These are phyloP conservation scores for Mus spretus DNA, from an alignment of 2,797 vertebrate species.

Conservation along the genomic window DNA sequence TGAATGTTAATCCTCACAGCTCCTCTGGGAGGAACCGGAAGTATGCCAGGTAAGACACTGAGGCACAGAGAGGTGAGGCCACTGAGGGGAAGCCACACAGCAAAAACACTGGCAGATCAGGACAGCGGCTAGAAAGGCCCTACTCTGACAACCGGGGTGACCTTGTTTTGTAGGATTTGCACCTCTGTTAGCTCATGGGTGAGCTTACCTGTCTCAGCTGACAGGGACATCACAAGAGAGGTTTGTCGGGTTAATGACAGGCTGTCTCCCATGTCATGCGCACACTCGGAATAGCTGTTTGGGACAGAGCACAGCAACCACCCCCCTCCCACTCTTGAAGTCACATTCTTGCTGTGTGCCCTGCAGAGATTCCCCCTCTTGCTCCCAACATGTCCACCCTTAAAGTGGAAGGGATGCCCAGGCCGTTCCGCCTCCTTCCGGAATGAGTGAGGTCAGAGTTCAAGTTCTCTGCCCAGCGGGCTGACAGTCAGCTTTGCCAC, in stretches of 20 bases:
- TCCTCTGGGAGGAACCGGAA: not conserved
- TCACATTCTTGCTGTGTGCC: not conserved
- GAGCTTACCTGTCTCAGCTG: not conserved
- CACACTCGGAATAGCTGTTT: not conserved
- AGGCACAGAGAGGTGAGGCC: constrained; percentile 76
- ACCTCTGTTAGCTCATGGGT: rapidly evolving
- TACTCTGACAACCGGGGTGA: rapidly evolving
- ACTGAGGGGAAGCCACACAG: constrained; percentile 27
- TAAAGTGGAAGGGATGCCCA: not conserved
- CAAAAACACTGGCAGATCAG: not conserved
- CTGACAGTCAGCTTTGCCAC: not conserved
- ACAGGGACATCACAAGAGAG: not conserved
- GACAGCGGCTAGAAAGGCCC: not conserved
- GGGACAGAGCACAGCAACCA: not conserved
- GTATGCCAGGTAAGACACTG: not conserved
- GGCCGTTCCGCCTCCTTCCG: not conserved
- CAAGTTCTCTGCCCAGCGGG: not conserved
- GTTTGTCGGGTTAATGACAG: not conserved
- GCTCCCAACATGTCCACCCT: rapidly evolving
- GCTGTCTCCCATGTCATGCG: not conserved
- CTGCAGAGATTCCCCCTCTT: not conserved
- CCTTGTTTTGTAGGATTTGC: not conserved
- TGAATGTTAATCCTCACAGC: constrained; percentile 49
- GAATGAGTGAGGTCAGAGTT: not conserved
- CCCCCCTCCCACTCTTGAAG: not conserved